These are phyloP conservation scores for Ichneumoninae sp. DNA, from an alignment of 2,888 invertebrate genomes.

Conservation along the genomic window DNA sequence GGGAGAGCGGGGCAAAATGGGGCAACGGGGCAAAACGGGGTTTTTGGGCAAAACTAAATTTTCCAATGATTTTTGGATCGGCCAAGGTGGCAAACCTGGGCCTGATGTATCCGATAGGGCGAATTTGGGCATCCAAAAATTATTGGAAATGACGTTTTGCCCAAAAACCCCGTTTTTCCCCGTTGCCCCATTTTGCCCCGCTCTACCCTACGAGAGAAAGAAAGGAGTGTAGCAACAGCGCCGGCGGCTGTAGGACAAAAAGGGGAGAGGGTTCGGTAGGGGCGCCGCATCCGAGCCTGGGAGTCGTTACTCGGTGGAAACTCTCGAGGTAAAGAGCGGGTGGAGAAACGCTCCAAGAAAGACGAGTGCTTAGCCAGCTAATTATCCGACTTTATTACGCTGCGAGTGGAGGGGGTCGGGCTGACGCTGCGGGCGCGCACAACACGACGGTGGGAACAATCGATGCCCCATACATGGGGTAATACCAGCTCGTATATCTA, in stretches of 20 bases:
- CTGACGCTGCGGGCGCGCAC: conserved; percentile 13
- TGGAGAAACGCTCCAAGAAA: conserved; percentile 16
- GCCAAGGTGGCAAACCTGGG: too few species aligned
- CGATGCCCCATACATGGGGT: conserved; percentile 27
- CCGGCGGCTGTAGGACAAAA: conserved; percentile 1
- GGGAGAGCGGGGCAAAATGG: too few species aligned
- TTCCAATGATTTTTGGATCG: too few species aligned
- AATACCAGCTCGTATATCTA: conserved; percentile 13
- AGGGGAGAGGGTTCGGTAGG: background rate
- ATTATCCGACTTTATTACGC: conserved; percentile 55
- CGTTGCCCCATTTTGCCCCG: too few species aligned
- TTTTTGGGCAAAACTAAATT: too few species aligned
- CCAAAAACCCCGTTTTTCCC: too few species aligned
- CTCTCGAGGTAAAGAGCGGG: conserved; percentile 20
- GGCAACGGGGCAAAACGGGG: too few species aligned
- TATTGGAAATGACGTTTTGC: too few species aligned
- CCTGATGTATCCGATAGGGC: too few species aligned
- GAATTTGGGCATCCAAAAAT: too few species aligned
- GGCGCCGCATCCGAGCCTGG: background rate
- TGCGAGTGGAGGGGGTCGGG: conserved; percentile 3
- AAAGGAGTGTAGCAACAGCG: background rate
- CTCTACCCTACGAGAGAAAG: background rate
- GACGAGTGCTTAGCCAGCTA: conserved; percentile 58
- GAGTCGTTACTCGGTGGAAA: conserved; percentile 32
- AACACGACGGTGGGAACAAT: conserved; percentile 30